These are phyloP conservation scores for Neria commutata DNA, from an alignment of 2,888 invertebrate genomes.

Conservation along the genomic window DNA sequence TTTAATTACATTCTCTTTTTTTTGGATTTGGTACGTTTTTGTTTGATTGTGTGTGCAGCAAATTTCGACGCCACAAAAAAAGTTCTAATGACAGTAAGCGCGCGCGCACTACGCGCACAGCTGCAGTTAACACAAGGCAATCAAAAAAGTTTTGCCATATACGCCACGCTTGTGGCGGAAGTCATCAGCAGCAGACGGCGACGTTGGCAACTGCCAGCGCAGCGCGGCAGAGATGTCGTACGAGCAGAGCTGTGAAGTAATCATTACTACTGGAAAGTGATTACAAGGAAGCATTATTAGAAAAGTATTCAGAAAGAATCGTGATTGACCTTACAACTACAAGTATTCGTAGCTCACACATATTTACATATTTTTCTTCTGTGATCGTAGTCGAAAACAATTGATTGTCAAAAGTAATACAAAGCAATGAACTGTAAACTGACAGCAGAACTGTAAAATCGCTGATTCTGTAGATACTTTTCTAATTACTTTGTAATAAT, in stretches of 20 bases:
- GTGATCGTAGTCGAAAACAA: no score
- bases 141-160: slow-evolving; percentile 54
- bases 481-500: no score
- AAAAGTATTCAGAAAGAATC: background rate
- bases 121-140: slow-evolving; percentile 54
- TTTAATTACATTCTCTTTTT: slow-evolving; percentile 43
- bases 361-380: no score
- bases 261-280: background rate
- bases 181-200: slow-evolving; percentile 27
- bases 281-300: background rate
- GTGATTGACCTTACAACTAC: background rate
- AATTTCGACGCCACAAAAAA: no score
- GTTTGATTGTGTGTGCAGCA: slow-evolving; percentile 23
- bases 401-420: no score
- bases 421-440: no score
- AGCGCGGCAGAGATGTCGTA: background rate
- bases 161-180: slow-evolving; percentile 48
- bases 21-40: no score
- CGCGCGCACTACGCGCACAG: slow-evolving; percentile 40
- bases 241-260: no score
- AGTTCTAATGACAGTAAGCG: no score
- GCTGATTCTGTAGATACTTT: no score
- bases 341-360: background rate
- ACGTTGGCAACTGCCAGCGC: background rate
- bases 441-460: no score